These are phyloP conservation scores for Thereuonema tuberculata DNA, from an alignment of 1,140 invertebrate genomes.

Conservation along the genomic window DNA sequence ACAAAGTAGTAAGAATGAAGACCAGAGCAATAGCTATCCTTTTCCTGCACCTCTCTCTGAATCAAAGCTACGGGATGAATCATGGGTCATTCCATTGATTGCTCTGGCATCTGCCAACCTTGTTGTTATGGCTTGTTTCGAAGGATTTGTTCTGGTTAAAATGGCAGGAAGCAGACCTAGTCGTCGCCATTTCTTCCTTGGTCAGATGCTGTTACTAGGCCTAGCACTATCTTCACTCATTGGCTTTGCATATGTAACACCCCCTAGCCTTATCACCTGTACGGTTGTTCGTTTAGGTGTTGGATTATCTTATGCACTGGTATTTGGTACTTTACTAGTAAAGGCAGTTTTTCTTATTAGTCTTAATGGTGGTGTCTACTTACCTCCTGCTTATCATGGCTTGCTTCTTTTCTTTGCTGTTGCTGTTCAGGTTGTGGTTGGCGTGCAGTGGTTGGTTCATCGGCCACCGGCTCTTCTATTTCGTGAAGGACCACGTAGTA, in stretches of 20 bases:
- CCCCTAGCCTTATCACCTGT: conserved; percentile 65
- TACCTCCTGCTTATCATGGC: conserved; percentile 81
- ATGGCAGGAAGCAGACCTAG: conserved; percentile 66
- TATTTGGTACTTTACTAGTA: conserved; percentile 80
- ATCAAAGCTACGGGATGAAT: conserved; percentile 35
- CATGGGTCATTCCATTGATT: conserved; percentile 73
- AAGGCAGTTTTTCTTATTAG: conserved; percentile 88
- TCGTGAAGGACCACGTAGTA: background rate
- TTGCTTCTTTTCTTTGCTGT: conserved; percentile 72
- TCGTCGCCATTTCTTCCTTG: conserved; percentile 73
- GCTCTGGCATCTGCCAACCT: conserved; percentile 61
- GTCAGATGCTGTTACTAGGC: conserved; percentile 75
- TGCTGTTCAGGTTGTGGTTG: conserved; percentile 33
- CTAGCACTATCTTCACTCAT: conserved; percentile 67
- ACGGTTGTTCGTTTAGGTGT: conserved; percentile 68
- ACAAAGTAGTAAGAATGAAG: too few relatives aligned
- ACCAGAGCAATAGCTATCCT: background rate
- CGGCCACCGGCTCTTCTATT: conserved; percentile 13
- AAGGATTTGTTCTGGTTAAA: conserved; percentile 78
- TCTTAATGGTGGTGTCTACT: conserved; percentile 75
- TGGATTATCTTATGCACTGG: conserved; percentile 71
- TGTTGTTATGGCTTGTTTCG: conserved; percentile 64
- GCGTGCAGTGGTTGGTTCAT: conserved; percentile 25
- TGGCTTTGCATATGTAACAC: conserved; percentile 59
- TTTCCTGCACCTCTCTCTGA: background rate